phyloP scores from a whole-genome alignment of 1,140 invertebrate genomes.

The Pseudomyrmex dendroicus region DNA sequence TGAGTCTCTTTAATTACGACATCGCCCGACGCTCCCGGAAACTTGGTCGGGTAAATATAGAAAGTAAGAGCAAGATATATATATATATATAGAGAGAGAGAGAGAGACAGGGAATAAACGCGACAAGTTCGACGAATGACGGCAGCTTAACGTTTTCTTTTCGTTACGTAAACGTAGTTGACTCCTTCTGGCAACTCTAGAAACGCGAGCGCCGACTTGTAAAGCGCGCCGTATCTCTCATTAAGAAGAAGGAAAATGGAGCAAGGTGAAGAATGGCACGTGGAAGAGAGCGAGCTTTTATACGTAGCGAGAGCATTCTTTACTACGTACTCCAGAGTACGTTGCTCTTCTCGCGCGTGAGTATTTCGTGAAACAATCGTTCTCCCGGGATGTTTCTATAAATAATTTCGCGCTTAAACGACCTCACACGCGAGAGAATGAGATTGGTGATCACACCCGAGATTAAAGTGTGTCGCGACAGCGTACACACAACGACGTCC shows the following conservation, averaged over 20 bases:
- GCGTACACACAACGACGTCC: too few relatives aligned
- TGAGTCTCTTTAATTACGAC: conserved; percentile 49
- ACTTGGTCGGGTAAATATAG: conserved; percentile 47
- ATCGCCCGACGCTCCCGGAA: conserved; percentile 25
- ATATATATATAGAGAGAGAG: too few relatives aligned
- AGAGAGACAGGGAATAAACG: neutral
- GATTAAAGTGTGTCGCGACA: too few relatives aligned
- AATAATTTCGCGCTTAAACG: neutral
- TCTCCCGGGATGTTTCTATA: conserved; percentile 3
- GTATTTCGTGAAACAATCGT: conserved; percentile 8
- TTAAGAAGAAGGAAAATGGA: conserved; percentile 47
- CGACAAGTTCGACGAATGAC: conserved; percentile 55
- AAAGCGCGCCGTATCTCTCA: conserved; percentile 45
- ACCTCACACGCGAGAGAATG: too few relatives aligned
- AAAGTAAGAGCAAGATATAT: neutral
- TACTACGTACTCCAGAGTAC: conserved; percentile 25
- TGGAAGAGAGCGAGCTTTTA: conserved; percentile 41
- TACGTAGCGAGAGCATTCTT: conserved; percentile 10
- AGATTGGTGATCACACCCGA: too few relatives aligned
- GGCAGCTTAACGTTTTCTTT: conserved; percentile 59
- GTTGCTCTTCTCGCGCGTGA: conserved; percentile 18
- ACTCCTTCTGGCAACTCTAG: neutral
- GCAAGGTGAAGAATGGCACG: conserved; percentile 31
- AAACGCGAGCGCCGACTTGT: neutral
- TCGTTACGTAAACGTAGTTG: conserved; percentile 59